Evolutionary conservation across 2,113 vertebrate genomes (phyloP).

Genomic region (Apteryx owenii): DNA sequence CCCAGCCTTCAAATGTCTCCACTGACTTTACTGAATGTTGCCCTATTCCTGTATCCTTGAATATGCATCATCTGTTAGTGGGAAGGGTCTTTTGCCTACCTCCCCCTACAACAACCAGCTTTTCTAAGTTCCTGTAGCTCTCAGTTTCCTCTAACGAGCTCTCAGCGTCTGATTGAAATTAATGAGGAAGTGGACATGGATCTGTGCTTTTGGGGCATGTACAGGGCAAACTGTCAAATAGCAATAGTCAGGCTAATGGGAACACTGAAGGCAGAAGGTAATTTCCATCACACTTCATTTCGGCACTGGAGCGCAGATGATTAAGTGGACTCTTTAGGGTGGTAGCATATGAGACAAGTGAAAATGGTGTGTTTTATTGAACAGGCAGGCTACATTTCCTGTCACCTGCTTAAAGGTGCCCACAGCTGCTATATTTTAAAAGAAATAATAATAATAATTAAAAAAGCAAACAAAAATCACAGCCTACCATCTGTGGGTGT

Average conservation of each 20-base stretch:
- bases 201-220: neutral
- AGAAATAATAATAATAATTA: neutral
- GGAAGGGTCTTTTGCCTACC: fast-evolving
- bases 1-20: neutral
- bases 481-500: neutral
- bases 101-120: neutral
- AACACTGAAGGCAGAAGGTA: neutral
- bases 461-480: neutral
- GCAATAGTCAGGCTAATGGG: neutral
- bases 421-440: neutral
- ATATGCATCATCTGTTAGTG: neutral
- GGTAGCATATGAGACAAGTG: neutral
- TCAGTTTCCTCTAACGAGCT: neutral
- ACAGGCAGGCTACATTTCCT: neutral
- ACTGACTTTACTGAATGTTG: neutral
- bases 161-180: neutral
- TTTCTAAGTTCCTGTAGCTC: neutral
- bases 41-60: neutral
- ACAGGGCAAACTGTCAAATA: neutral
- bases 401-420: conserved; percentile 12
- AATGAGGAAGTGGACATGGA: neutral
- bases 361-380: neutral
- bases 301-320: neutral
- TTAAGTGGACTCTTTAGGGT: neutral
- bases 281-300: conserved; percentile 9